These are phyloP conservation scores for Phainopepla nitens DNA, from an alignment of 2,113 vertebrate genomes.

Conservation along the genomic window DNA sequence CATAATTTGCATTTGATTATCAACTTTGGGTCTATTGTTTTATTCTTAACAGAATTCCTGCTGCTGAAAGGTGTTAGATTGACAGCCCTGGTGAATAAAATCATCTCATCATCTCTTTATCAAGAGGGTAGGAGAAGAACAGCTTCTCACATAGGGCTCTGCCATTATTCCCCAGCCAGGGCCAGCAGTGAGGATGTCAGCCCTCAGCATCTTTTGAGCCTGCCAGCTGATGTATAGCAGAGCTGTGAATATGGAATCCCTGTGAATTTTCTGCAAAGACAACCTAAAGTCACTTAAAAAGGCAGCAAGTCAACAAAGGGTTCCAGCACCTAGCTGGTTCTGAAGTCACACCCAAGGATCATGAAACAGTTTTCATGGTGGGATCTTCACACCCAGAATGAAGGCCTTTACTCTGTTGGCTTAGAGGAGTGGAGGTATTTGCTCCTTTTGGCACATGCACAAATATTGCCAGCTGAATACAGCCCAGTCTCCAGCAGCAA, in stretches of 20 bases:
- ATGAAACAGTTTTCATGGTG: background rate
- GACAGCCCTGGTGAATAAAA: conserved; percentile 2
- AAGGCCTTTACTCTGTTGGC: background rate
- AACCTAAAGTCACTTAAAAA: background rate
- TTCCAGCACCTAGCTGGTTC: background rate
- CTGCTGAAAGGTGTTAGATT: conserved; percentile 11
- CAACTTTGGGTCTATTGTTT: conserved; percentile 8
- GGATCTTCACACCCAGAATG: background rate
- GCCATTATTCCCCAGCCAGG: background rate
- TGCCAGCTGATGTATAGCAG: background rate
- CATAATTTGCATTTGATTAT: conserved; percentile 54
- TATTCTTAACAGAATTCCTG: conserved; percentile 18
- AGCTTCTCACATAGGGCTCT: background rate
- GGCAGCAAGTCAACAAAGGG: background rate
- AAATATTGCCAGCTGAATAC: background rate
- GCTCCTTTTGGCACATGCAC: background rate
- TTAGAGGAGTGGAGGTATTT: background rate
- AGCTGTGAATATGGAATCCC: background rate
- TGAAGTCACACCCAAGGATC: background rate
- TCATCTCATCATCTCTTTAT: background rate
- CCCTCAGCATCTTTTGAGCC: background rate
- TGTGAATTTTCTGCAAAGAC: background rate
- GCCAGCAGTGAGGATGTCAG: background rate
- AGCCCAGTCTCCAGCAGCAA: background rate
- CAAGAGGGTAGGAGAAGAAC: background rate